A percentile compares a stretch with the other conserved stretches of the same genome.
Conservation (phyloP, 2,888 invertebrate genomes). For the Lymantria dispar region DNA sequence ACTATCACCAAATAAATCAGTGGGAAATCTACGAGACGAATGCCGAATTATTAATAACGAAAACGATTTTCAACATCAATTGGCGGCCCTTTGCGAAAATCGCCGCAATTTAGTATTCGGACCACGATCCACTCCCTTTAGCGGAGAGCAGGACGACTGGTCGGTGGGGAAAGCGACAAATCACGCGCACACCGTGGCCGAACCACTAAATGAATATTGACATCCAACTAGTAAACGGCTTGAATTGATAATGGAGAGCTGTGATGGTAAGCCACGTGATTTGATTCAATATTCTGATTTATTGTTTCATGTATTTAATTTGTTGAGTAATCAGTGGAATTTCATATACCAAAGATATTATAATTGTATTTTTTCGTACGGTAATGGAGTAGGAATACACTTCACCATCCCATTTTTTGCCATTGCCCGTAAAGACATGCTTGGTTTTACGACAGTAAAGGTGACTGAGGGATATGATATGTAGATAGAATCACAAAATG, state of each 20-base stretch:
- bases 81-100: constrained; percentile 44
- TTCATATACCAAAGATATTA: too few species aligned
- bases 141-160: constrained; percentile 32
- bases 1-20: constrained; percentile 33
- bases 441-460: too few species aligned
- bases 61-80: constrained; percentile 57
- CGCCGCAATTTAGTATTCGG: constrained; percentile 56
- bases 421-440: too few species aligned
- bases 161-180: constrained; percentile 49
- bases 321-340: too few species aligned
- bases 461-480: too few species aligned
- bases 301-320: background rate
- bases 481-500: too few species aligned
- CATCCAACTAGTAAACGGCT: constrained; percentile 69
- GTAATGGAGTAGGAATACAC: too few species aligned
- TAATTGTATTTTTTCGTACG: too few species aligned
- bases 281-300: background rate
- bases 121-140: constrained; percentile 44
- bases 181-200: constrained; percentile 56
- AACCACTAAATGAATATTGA: constrained; percentile 76
- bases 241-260: constrained; percentile 70
- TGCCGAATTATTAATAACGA: constrained; percentile 60
- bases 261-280: constrained; percentile 13
- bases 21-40: constrained; percentile 40
- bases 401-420: too few species aligned